A percentile compares a stretch with the other conserved stretches of the same genome.
These are phyloP conservation scores for Pangasius larnaudii DNA, from an alignment of 2,797 vertebrate genomes.

Conservation along the genomic window DNA sequence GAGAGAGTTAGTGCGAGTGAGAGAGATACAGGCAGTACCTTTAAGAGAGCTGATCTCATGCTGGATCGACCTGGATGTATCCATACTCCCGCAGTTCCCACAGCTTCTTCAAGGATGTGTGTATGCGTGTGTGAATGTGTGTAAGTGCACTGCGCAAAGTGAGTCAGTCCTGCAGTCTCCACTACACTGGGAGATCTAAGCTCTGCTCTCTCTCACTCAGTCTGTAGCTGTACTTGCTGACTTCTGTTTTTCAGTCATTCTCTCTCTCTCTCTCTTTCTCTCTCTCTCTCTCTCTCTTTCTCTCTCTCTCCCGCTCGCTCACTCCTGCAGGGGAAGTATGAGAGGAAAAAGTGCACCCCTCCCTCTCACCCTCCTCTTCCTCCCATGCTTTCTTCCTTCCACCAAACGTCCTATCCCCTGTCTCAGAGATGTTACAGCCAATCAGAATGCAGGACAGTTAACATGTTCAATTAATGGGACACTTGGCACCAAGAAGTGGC, in stretches of 20 bases:
- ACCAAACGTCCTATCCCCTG: slow-evolving; percentile 63
- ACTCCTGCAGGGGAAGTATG: slow-evolving; percentile 50
- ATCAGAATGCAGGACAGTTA: slow-evolving; percentile 26
- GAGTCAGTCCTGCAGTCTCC: slow-evolving; percentile 37
- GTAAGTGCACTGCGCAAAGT: slow-evolving; percentile 43
- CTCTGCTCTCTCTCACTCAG: slow-evolving; percentile 34
- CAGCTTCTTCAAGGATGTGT: slow-evolving; percentile 14
- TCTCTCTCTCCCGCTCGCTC: slow-evolving; percentile 41
- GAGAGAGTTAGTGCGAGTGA: background rate
- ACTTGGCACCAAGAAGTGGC: slow-evolving; percentile 35
- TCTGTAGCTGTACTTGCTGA: slow-evolving; percentile 60
- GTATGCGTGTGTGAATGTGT: background rate
- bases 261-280: slow-evolving; percentile 45
- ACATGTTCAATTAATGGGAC: slow-evolving; percentile 34
- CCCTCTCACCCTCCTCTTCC: slow-evolving; percentile 57
- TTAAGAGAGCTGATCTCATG: slow-evolving; percentile 77
- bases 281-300: slow-evolving; percentile 37
- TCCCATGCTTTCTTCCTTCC: slow-evolving; percentile 31
- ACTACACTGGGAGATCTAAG: slow-evolving; percentile 30
- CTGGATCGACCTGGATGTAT: slow-evolving; percentile 84
- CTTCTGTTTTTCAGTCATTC: slow-evolving; percentile 62
- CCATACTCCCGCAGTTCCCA: slow-evolving; percentile 68
- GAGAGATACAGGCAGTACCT: slow-evolving; percentile 49
- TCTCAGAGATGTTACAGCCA: slow-evolving; percentile 56
- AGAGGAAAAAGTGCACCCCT: slow-evolving; percentile 58